These are phyloP conservation scores for Antheraea pernyi DNA, from an alignment of 1,140 invertebrate genomes.

Conservation along the genomic window DNA sequence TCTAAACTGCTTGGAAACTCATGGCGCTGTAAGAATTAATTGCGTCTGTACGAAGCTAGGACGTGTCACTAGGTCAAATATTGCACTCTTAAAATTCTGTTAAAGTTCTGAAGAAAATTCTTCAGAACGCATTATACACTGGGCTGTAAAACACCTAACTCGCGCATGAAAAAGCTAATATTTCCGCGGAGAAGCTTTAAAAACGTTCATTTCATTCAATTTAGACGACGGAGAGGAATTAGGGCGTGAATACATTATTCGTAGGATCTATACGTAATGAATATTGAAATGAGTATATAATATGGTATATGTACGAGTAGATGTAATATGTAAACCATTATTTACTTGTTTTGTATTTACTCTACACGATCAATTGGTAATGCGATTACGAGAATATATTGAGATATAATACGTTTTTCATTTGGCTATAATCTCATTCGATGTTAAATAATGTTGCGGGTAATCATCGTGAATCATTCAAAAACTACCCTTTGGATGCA, in stretches of 20 bases:
- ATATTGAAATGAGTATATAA: background rate
- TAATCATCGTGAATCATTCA: too few relatives aligned
- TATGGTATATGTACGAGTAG: background rate
- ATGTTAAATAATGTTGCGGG: too few relatives aligned
- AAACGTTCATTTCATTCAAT: conserved; percentile 51
- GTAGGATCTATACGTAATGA: background rate
- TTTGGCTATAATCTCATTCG: too few relatives aligned
- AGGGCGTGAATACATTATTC: background rate
- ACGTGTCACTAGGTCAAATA: conserved; percentile 10
- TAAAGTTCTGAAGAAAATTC: conserved; percentile 33
- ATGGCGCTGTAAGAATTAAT: too few relatives aligned
- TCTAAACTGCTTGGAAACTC: too few relatives aligned
- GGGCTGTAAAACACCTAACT: conserved; percentile 40
- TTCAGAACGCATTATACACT: conserved; percentile 41
- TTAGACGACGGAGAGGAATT: conserved; percentile 21
- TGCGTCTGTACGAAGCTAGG: too few relatives aligned
- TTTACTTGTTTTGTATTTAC: too few relatives aligned
- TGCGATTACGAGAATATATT: too few relatives aligned
- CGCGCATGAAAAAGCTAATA: conserved; percentile 49
- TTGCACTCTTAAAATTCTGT: conserved; percentile 31
- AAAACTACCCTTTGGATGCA: too few relatives aligned
- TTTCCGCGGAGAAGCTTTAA: conserved; percentile 39
- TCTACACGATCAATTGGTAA: too few relatives aligned
- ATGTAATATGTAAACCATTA: background rate
- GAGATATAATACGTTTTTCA: too few relatives aligned